Conservation (phyloP, 2,888 invertebrate genomes). For the Drosophila borborema region DNA sequence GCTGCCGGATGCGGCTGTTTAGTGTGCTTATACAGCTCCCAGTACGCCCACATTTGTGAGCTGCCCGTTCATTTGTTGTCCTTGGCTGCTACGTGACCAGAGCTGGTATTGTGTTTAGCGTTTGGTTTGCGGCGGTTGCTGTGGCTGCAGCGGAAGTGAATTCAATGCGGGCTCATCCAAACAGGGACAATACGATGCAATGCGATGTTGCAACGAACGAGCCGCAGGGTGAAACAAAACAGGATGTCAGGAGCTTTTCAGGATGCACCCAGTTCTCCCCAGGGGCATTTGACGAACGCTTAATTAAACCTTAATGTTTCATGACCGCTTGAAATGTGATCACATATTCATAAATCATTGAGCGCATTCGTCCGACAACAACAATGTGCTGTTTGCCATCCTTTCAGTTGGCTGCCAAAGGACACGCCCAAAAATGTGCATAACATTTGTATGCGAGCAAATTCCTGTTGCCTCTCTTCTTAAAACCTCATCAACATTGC, state of each 20-base stretch:
- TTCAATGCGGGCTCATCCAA: conserved; percentile 64
- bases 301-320: conserved; percentile 81
- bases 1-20: conserved; percentile 37
- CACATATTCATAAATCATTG: conserved; percentile 58
- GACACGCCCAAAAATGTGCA: conserved; percentile 36
- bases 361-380: conserved; percentile 7
- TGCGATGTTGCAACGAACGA: conserved; percentile 28
- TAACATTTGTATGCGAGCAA: conserved; percentile 23
- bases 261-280: conserved; percentile 55
- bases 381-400: conserved; percentile 11
- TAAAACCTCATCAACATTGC: conserved; percentile 56
- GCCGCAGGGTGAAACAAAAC: conserved; percentile 45
- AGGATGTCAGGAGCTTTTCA: conserved; percentile 60
- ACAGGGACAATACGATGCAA: conserved; percentile 57
- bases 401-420: conserved; percentile 21
- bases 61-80: conserved; percentile 30
- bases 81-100: conserved; percentile 60
- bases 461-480: conserved; percentile 33
- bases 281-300: conserved; percentile 62
- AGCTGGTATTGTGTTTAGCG: conserved; percentile 59
- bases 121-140: conserved; percentile 49
- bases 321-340: conserved; percentile 54
- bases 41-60: conserved; percentile 17
- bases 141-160: conserved; percentile 58
- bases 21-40: conserved; percentile 42